phyloP scores from a whole-genome alignment of 2,888 invertebrate genomes.

The Apomyelois bistriatella region DNA sequence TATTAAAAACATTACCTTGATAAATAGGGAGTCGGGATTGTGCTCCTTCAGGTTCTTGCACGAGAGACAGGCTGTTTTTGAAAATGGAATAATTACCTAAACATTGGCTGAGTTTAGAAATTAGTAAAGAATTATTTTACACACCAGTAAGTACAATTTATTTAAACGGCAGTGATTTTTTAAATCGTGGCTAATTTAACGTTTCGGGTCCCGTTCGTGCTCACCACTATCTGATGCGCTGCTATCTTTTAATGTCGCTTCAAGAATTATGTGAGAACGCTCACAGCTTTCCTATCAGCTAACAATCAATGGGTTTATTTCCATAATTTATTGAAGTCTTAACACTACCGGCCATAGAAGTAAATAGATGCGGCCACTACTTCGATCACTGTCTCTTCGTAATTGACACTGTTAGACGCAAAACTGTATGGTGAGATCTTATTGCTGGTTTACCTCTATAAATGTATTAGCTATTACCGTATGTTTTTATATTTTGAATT shows the following conservation, averaged over 20 bases:
- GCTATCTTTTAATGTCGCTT: slow-evolving; percentile 42
- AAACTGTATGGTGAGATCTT: no score
- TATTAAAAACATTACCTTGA: no score
- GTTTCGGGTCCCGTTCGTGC: slow-evolving; percentile 49
- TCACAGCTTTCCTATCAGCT: slow-evolving; percentile 30
- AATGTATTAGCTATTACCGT: no score
- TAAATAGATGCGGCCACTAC: neutral
- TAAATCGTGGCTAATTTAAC: slow-evolving; percentile 57
- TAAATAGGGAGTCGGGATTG: no score
- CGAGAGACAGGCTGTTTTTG: no score
- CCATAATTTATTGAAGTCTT: slow-evolving; percentile 24
- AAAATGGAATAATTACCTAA: neutral
- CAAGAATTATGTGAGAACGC: slow-evolving; percentile 66
- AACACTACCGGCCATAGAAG: neutral
- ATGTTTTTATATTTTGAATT: no score
- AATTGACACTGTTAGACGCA: no score
- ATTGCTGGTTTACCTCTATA: no score
- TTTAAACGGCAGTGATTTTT: slow-evolving; percentile 38
- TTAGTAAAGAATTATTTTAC: neutral
- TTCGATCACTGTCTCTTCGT: neutral
- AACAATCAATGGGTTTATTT: slow-evolving; percentile 29
- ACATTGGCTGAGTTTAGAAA: neutral
- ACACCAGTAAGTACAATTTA: neutral
- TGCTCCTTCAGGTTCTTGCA: no score
- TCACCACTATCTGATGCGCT: slow-evolving; percentile 52